Evolutionary conservation across 64 coral and sea anemone species (phyloP).

Genomic region (Porites lutea): DNA sequence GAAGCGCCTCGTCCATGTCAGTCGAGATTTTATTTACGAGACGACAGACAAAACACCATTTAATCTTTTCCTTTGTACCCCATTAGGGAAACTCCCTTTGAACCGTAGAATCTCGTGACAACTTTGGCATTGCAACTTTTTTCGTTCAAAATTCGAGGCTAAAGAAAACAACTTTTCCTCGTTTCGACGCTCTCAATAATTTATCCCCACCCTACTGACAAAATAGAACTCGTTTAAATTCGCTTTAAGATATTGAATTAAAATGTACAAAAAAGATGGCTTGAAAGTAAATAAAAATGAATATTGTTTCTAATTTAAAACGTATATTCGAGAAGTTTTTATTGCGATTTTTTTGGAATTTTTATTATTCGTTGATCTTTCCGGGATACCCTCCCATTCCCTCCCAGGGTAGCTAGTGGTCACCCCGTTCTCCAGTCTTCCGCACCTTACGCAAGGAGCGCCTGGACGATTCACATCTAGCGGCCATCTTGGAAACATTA

Average conservation of each 20-base stretch:
- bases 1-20: constrained; percentile 33
- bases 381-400: no score
- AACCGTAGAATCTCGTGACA: background rate
- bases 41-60: background rate
- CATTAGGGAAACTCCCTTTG: no score
- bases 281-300: no score
- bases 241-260: no score
- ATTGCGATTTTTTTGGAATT: background rate
- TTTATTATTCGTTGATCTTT: background rate
- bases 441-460: background rate
- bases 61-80: background rate
- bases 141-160: background rate
- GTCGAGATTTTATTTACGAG: background rate
- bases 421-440: background rate
- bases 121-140: background rate
- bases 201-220: background rate
- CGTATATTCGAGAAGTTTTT: no score
- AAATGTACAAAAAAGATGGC: no score
- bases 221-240: no score
- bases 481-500: background rate
- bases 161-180: background rate
- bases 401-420: background rate
- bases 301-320: no score
- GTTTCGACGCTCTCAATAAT: no score
- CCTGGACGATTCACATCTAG: background rate